Evolutionary conservation across 2,888 invertebrate genomes (phyloP), one percentile per base, ranked within the genome.

Genomic region (Listrodromus nycthemerus): DNA sequence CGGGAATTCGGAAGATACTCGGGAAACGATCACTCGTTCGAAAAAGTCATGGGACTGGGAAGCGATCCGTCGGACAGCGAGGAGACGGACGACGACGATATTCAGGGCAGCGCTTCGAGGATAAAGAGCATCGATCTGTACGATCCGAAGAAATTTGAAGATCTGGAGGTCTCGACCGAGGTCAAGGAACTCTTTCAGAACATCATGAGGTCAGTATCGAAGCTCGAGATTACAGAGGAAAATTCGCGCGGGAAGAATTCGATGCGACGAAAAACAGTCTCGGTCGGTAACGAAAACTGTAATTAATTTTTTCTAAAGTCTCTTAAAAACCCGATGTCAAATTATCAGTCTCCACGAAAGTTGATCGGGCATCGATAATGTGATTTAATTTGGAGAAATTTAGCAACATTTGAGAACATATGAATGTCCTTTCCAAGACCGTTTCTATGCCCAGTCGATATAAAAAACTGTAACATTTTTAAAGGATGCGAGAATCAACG

Each of bases 141-240:
- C 93, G 97, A 98, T 93, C 97, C 98, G 1, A 96, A 96, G 86
- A 96, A 97, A 88, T 99, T 96, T 94, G 97, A 97, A 86, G 96
- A 97, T 91, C 94, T 99, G 82, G 95, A 97, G 80, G 97, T 98
- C 69, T 95, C 97, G 1, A 94, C 96, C 0, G 99, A 99, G 86
- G 95, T 98, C 87, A 98, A 97, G 91, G 98, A 99, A 89, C 94
- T 99, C 6, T 99, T 99, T 94, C 97, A 98, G 90, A 98, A 97
- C 90, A 99, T 99, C 84, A 96, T 96, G 89, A 97, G 97, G 97
- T 97, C 93, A 94, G 91, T 89, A 67, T 0, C 16, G 2, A 61
- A 61, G 6, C 27, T 30, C n/a, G 16, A 6, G 6, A 30, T 27
- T 61, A 0, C 41, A 0, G 41, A 4, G 16, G 2, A 45, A 45